Percentiles rank a stretch among this genome's conserved stretches.
Evolutionary conservation across 1,140 invertebrate species (phyloP).

Genomic region (Hypsibius dujardini): DNA sequence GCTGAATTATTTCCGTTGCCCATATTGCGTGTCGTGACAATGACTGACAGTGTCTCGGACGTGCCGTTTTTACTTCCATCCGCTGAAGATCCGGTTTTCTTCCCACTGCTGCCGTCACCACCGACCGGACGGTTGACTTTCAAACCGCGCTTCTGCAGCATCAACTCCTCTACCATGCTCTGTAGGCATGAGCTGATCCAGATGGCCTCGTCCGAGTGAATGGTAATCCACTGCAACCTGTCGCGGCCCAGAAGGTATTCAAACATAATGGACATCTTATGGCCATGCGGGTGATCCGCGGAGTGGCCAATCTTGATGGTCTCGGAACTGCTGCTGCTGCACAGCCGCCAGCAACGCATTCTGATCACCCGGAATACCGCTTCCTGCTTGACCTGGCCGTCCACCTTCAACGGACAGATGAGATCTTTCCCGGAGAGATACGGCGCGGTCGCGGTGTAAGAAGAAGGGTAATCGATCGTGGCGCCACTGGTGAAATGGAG

Average conservation of each 20-base stretch:
- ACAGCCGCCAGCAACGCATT: constrained; percentile 92
- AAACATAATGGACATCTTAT: constrained; percentile 36
- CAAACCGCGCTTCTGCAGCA: constrained; percentile 52
- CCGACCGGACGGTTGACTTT: too few relatives aligned
- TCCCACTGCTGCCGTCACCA: too few relatives aligned
- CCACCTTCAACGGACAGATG: not conserved
- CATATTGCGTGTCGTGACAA: too few relatives aligned
- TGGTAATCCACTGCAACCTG: constrained; percentile 72
- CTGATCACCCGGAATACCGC: constrained; percentile 64
- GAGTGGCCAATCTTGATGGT: constrained; percentile 28
- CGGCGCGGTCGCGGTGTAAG: not conserved
- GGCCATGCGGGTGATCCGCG: not conserved
- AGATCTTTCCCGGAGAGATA: constrained; percentile 1
- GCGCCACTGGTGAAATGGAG: not conserved
- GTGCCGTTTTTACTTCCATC: too few relatives aligned
- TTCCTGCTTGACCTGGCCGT: not conserved
- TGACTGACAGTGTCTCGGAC: too few relatives aligned
- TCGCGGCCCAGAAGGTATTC: constrained; percentile 87
- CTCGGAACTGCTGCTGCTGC: constrained; percentile 43
- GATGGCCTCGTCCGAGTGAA: constrained; percentile 68
- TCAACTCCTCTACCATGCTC: constrained; percentile 78
- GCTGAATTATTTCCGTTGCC: too few relatives aligned
- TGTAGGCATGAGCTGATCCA: constrained; percentile 84
- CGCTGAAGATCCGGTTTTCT: too few relatives aligned
- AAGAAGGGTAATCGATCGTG: constrained; percentile 2